Evolutionary conservation across 2,888 invertebrate species (phyloP).

Genomic region (Morpho deidamia): DNA sequence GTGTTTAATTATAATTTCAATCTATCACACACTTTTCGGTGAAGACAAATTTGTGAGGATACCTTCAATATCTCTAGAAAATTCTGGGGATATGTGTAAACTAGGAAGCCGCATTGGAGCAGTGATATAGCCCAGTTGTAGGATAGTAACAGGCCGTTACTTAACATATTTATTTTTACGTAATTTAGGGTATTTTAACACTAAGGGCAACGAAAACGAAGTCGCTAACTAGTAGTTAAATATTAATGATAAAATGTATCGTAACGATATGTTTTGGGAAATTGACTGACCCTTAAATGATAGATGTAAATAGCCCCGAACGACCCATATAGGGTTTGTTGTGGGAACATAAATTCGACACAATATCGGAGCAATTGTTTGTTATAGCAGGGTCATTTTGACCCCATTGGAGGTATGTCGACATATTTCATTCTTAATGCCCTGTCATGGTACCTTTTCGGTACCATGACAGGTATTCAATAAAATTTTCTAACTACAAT

Average conservation of each 20-base stretch:
- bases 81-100: too few species aligned
- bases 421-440: background rate
- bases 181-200: background rate
- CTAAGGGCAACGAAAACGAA: background rate
- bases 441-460: background rate
- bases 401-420: conserved; percentile 23
- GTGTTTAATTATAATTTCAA: too few species aligned
- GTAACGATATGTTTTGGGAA: background rate
- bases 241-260: too few species aligned
- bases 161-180: background rate
- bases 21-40: too few species aligned
- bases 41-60: too few species aligned
- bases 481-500: conserved; percentile 2
- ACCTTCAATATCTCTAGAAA: too few species aligned
- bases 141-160: too few species aligned
- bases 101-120: too few species aligned
- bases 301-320: conserved; percentile 47
- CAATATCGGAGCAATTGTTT: conserved; percentile 55
- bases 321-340: conserved; percentile 41
- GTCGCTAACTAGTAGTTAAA: background rate
- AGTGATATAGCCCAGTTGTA: too few species aligned
- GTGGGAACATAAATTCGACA: conserved; percentile 52
- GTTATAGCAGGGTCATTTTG: conserved; percentile 46
- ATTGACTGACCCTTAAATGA: conserved; percentile 53
- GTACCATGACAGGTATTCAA: conserved; percentile 4